Evolutionary conservation across 2,888 invertebrate genomes (phyloP), one percentile per base, ranked within the genome.

Genomic region (Chrysotoxum bicinctum): DNA sequence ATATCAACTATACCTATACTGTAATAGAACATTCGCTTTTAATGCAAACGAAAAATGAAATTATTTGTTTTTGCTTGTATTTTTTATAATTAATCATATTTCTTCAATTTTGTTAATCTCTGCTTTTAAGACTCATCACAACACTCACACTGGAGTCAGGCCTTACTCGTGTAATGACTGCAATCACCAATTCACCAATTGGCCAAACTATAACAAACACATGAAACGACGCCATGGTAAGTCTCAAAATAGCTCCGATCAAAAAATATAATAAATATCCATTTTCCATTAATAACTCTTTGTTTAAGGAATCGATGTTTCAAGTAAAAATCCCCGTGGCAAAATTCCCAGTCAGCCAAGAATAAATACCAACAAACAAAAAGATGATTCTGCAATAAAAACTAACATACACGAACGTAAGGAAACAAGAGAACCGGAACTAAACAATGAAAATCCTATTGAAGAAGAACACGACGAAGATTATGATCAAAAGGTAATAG

Each of bases 131-230:
- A 94, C 95, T n/a, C 96, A 96, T 89, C 93, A 95, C 78, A 91
- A 96, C 14, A 95, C 95, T 87, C 96, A 96, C 87, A 95, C 95
- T 0, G 94, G 94, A 0, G 95, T 94, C 43, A 93, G 95, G 37
- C 96, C 96, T 0, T 96, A 96, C 89, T 94, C 94, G 0, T 96
- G 96, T 88, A 90, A 94, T 40, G 94, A 95, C 85, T 96, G 96
- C 88, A 94, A 95, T 73, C 94, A 94, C 89, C 94, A 96, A 89
- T 96, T 96, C 87, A 96, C 96, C 0, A 96, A 96, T 89, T 96
- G 96, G 96, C 96, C 96, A 0, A 96, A 96, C 91, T 96, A 96
- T 88, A 96, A 96, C 88, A 96, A 96, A 88, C 96, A 96, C 89
- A 96, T 96, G 95, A 96, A 96, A 91, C 92, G 96, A 30, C 92